These are phyloP conservation scores for Anthoptus insignis DNA, from an alignment of 2,888 invertebrate genomes.

Conservation along the genomic window DNA sequence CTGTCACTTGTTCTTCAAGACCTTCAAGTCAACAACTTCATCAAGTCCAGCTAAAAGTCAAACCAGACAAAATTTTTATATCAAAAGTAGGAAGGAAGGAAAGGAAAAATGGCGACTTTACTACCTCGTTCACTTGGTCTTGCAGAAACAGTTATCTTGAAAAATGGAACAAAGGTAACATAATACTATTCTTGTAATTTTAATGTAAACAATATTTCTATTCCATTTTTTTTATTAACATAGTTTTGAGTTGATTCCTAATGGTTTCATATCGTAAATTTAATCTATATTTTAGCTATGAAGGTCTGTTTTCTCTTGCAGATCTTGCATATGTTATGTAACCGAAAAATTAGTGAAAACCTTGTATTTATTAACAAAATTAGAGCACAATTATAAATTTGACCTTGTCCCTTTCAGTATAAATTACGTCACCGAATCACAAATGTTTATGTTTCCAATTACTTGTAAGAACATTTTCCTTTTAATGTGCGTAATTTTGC, in stretches of 20 bases:
- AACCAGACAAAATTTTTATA: constrained; percentile 5
- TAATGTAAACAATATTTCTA: not conserved
- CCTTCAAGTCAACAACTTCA: not conserved
- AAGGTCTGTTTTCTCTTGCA: constrained; percentile 9
- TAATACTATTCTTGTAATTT: not conserved
- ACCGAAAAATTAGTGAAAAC: constrained; percentile 9
- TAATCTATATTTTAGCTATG: constrained; percentile 2
- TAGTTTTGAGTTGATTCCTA: not conserved
- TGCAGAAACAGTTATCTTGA: constrained; percentile 90
- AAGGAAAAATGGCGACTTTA: constrained; percentile 91
- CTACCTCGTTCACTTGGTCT: constrained; percentile 91
- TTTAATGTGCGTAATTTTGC: constrained; percentile 18
- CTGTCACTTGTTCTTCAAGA: not conserved
- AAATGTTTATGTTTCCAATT: constrained; percentile 50
- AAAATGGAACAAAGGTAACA: constrained; percentile 91
- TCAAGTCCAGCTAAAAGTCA: constrained; percentile 6
- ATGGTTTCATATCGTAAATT: not conserved
- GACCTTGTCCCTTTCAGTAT: constrained; percentile 78
- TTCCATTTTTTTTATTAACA: not conserved
- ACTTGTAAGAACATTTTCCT: constrained; percentile 3
- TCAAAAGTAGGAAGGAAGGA: constrained; percentile 14
- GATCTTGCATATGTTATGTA: constrained; percentile 16
- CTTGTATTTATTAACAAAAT: constrained; percentile 11
- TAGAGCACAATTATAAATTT: constrained; percentile 68
- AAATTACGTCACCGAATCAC: constrained; percentile 73